Conservation (phyloP, 2,113 vertebrate species). For the Agapornis roseicollis region DNA sequence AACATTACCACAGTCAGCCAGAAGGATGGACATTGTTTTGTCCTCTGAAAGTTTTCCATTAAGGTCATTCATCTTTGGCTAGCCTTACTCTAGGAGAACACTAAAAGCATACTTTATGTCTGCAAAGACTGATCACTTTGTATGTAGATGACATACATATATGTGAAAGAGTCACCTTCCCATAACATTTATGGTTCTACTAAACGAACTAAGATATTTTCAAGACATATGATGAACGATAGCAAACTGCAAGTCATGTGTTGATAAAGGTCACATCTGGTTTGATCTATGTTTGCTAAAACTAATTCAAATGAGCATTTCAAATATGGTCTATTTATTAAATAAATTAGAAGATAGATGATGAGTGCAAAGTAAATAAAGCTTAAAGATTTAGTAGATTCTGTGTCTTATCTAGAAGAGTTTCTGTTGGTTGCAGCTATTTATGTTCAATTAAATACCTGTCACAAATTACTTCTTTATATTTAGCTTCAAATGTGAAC, state of each 20-base stretch:
- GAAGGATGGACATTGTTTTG: neutral
- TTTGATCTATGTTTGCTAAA: neutral
- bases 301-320: neutral
- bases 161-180: conserved; percentile 9
- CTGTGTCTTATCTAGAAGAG: neutral
- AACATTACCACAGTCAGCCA: neutral
- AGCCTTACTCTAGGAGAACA: neutral
- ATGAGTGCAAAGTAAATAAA: neutral
- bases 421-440: neutral
- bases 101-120: neutral
- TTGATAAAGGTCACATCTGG: neutral
- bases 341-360: neutral
- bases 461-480: neutral
- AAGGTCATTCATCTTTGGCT: neutral
- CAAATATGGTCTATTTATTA: neutral
- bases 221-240: neutral
- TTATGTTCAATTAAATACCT: neutral
- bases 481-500: neutral
- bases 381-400: neutral
- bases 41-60: conserved; percentile 29
- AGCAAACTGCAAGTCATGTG: neutral
- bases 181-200: neutral
- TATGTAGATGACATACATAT: neutral
- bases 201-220: neutral
- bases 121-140: neutral